phyloP scores from a whole-genome alignment of 2,113 vertebrate genomes.

The Notothenia coriiceps region DNA sequence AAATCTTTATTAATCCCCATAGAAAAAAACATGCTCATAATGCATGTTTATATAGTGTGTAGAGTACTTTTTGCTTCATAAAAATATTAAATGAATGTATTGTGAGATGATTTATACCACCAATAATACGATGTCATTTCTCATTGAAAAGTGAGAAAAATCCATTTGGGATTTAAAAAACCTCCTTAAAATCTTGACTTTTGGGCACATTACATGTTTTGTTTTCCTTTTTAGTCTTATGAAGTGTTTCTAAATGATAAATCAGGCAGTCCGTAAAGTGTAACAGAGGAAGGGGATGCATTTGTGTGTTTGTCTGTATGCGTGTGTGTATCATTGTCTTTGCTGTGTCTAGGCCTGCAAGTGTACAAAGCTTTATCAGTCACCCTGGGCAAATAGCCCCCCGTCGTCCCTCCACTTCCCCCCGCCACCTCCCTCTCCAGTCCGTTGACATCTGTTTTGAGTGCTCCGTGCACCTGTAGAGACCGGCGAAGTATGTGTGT shows the following conservation, averaged over 20 bases:
- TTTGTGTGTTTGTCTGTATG: conserved; percentile 62
- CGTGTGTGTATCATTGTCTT: conserved; percentile 63
- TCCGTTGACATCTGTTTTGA: conserved; percentile 83
- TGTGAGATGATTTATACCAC: background rate
- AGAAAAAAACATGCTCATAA: too few relatives aligned
- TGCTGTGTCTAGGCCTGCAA: conserved; percentile 59
- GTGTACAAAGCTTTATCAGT: conserved; percentile 75
- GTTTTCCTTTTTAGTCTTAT: conserved; percentile 11
- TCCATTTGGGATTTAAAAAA: background rate
- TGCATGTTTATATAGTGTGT: background rate
- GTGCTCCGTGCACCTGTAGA: conserved; percentile 80
- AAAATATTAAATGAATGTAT: background rate
- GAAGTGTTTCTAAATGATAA: conserved; percentile 10
- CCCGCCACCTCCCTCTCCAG: conserved; percentile 57
- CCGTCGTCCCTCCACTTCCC: conserved; percentile 33
- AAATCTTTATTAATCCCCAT: too few relatives aligned
- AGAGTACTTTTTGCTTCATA: background rate
- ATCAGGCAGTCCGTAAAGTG: conserved; percentile 16
- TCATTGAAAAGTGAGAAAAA: background rate
- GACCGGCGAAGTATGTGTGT: conserved; percentile 53
- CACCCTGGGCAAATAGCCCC: conserved; percentile 69
- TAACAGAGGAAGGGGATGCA: conserved; percentile 32
- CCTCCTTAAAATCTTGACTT: background rate
- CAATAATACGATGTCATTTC: background rate
- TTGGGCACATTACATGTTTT: background rate